Percentiles rank a stretch among this genome's conserved stretches.
Conservation (phyloP, 2,888 invertebrate genomes). For the Agrotis exclamationis region DNA sequence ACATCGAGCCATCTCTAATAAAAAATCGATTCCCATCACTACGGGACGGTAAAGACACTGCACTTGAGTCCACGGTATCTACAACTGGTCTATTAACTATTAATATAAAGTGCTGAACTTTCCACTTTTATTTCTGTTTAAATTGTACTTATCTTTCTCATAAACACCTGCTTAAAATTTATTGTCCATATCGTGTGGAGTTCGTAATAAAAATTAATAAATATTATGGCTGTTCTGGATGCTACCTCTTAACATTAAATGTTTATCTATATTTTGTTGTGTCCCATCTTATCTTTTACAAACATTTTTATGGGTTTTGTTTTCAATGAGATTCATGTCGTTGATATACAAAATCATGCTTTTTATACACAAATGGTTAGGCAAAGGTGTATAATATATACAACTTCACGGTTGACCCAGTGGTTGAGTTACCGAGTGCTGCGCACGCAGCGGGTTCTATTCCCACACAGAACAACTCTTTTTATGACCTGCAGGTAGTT, state of each 20-base stretch:
- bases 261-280: constrained; percentile 29
- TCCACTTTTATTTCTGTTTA: constrained; percentile 66
- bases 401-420: too few relatives aligned
- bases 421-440: too few relatives aligned
- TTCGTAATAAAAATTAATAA: constrained; percentile 74
- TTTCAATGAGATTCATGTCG: too few relatives aligned
- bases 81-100: constrained; percentile 47
- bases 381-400: too few relatives aligned
- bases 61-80: constrained; percentile 32
- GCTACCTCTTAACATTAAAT: constrained; percentile 30
- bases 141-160: constrained; percentile 65
- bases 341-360: too few relatives aligned
- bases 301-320: constrained; percentile 55
- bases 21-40: constrained; percentile 36
- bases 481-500: too few relatives aligned
- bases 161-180: constrained; percentile 78
- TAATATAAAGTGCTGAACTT: constrained; percentile 62
- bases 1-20: too few relatives aligned
- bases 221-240: constrained; percentile 52
- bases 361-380: too few relatives aligned
- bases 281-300: constrained; percentile 42
- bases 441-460: too few relatives aligned
- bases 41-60: constrained; percentile 27
- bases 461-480: too few relatives aligned
- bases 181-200: constrained; percentile 71